Evolutionary conservation across 2,888 invertebrate species (phyloP).

Genomic region (Mesorhabditis spiculigera): DNA sequence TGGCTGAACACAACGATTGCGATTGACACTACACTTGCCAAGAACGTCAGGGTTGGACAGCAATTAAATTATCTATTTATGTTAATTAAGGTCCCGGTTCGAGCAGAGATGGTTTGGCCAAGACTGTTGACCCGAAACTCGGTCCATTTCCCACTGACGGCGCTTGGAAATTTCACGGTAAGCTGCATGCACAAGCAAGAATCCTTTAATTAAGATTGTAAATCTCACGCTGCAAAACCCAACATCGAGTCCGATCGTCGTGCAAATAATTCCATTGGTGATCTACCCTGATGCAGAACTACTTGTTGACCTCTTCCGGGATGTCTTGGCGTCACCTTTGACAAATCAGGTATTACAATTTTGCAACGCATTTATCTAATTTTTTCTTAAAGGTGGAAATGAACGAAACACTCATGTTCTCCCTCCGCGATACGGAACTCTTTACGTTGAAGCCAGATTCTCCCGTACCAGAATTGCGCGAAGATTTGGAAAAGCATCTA

Average conservation of each 20-base stretch:
- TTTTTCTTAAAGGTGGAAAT: constrained; percentile 54
- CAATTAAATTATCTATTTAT: neutral
- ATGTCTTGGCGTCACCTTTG: constrained; percentile 26
- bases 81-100: constrained; percentile 66
- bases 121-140: constrained; percentile 61
- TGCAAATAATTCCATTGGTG: constrained; percentile 70
- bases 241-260: constrained; percentile 68
- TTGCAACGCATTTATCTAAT: constrained; percentile 24
- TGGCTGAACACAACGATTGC: constrained; percentile 72
- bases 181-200: constrained; percentile 22
- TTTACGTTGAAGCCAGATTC: constrained; percentile 55
- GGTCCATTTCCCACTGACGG: constrained; percentile 72
- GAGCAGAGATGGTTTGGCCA: constrained; percentile 73
- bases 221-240: constrained; percentile 75
- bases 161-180: constrained; percentile 71
- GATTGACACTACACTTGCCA: constrained; percentile 73
- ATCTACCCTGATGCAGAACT: constrained; percentile 70
- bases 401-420: constrained; percentile 63
- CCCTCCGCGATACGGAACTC: constrained; percentile 58
- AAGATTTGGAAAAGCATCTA: constrained; percentile 59
- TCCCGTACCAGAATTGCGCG: constrained; percentile 59
- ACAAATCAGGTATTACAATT: constrained; percentile 23
- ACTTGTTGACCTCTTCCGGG: constrained; percentile 60
- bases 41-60: constrained; percentile 63
- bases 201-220: constrained; percentile 61